Conservation (phyloP, 2,888 invertebrate species). For the Rhamphomyia laevipes region DNA sequence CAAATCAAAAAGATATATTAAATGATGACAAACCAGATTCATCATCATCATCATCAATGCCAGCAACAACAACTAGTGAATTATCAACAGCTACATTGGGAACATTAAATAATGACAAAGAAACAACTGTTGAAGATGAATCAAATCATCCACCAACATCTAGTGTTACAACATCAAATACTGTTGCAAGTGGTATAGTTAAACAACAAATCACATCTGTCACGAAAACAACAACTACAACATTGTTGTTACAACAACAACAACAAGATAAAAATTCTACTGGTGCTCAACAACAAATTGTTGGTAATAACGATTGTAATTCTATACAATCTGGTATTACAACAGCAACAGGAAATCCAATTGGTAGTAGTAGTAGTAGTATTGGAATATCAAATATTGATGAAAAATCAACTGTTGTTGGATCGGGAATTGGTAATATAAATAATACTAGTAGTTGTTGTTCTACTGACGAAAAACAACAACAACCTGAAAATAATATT, state of each 20-base stretch:
- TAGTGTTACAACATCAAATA: too few relatives aligned
- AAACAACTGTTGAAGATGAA: neutral
- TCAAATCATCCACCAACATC: neutral
- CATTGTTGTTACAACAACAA: neutral
- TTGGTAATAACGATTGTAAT: too few relatives aligned
- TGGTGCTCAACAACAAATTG: too few relatives aligned
- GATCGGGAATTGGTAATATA: conserved; percentile 26
- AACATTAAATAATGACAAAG: conserved; percentile 4
- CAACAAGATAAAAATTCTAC: too few relatives aligned
- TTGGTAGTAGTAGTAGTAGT: conserved; percentile 32
- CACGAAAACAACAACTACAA: neutral
- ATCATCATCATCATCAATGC: conserved; percentile 33
- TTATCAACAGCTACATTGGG: conserved; percentile 14
- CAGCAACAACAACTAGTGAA: conserved; percentile 29
- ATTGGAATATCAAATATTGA: conserved; percentile 27
- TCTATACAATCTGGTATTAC: neutral
- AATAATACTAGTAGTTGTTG: too few relatives aligned
- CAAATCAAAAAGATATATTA: neutral
- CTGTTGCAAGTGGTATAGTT: neutral
- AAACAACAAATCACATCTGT: neutral
- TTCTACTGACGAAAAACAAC: neutral
- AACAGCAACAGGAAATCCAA: conserved; percentile 3
- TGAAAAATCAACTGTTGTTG: conserved; percentile 23
- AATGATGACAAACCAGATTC: conserved; percentile 17
- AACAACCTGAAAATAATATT: neutral